Conservation (phyloP, 2,113 vertebrate species). For the Echinops telfairi region DNA sequence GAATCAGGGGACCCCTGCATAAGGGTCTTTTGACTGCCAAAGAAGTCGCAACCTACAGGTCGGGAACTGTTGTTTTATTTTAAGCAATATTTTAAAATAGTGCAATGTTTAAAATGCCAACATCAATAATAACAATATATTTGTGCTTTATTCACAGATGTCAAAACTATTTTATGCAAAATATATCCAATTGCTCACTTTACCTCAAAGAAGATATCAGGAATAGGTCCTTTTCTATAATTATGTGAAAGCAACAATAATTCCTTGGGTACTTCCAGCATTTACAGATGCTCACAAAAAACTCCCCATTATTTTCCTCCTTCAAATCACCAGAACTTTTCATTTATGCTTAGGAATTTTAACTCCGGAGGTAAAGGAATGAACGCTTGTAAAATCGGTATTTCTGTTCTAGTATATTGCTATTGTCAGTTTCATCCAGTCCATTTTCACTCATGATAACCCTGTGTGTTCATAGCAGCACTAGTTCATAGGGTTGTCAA, state of each 20-base stretch:
- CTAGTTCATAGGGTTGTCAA: neutral
- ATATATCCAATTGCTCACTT: neutral
- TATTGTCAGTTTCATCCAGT: neutral
- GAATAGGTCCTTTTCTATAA: slow-evolving; percentile 17
- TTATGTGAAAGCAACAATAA: slow-evolving; percentile 6
- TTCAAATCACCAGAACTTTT: slow-evolving; percentile 37
- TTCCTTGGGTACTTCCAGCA: neutral
- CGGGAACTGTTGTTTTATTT: neutral
- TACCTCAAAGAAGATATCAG: neutral
- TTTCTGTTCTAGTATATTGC: neutral
- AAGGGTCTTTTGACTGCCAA: no score
- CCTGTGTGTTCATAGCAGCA: neutral
- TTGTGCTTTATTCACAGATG: neutral
- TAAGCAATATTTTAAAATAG: slow-evolving; percentile 22
- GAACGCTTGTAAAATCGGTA: neutral
- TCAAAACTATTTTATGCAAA: neutral
- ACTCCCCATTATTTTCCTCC: neutral
- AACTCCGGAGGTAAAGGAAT: neutral
- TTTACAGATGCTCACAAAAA: neutral
- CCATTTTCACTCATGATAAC: neutral
- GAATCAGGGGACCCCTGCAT: no score
- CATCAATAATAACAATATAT: neutral
- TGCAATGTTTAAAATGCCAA: neutral
- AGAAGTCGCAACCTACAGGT: no score
- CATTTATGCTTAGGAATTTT: neutral